Evolutionary conservation across 2,113 vertebrate species (phyloP), one percentile per base, ranked within the genome.

Genomic region (Prolemur simus): DNA sequence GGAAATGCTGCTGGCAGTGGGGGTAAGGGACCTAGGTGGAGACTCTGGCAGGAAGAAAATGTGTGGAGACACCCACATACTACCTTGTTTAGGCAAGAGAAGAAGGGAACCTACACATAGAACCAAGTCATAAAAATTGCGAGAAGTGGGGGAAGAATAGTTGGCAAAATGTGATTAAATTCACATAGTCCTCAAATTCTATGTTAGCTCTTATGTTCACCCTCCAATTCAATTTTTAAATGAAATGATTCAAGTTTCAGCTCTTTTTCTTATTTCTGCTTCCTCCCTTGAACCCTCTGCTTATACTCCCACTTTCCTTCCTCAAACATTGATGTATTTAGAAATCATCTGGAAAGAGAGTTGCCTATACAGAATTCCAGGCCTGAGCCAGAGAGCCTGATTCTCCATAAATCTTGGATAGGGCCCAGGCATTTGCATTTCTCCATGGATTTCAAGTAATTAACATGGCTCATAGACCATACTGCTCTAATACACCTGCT

Each of bases 391-490:
- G 69, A 83, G 42, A 85, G 3, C 47, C 86, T 32, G 2, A 42
- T 32, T 71, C 45, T 34, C 54, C 29, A 0, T 25, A 76, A 42
- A 13, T 83, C 49, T 90, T 14, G 15, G 90, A 37, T 52, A 20
- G 49, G 14, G 29, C 14, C 6, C 14, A 45, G 76, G 29, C 29
- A n/a, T 89, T 74, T 78, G 8, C 0, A 0, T 66, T 80, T 94
- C 52, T 13, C 47, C 39, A 81, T 58, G 66, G 29, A 52, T 27
- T 84, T 97, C 32, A 64, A 27, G 11, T 49, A 12, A 54, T 86
- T 12, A 34, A n/a, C 1, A 3, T 21, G 8, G 1, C n/a, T n/a
- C 23, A 56, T 10, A 58, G 23, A 5, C 21, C 73, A 32, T 3
- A 45, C 5, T 64, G 39, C 52, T 87, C 5, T 34, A 21, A 64